phyloP scores from a whole-genome alignment of 64 coral and sea anemone genomes.

The Montipora sp. region DNA sequence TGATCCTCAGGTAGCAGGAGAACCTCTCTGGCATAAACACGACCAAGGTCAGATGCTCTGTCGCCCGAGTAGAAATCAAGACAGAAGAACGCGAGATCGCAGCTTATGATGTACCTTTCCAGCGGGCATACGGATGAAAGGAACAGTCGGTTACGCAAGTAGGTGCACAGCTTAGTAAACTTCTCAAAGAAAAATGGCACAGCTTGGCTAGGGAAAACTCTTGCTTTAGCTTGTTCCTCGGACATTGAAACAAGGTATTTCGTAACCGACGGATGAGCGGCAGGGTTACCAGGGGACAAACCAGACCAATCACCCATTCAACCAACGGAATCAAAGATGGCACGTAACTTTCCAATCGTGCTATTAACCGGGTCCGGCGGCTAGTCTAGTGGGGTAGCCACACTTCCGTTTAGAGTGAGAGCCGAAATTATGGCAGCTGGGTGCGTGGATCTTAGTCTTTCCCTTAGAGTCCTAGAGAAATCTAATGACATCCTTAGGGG shows the following conservation, averaged over 20 bases:
- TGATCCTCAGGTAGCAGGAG: background rate
- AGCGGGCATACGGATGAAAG: background rate
- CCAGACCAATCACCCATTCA: background rate
- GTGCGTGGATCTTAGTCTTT: background rate
- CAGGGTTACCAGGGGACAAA: slow-evolving; percentile 36
- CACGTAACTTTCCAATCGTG: slow-evolving; percentile 22
- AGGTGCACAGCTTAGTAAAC: slow-evolving; percentile 25
- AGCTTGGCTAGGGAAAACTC: slow-evolving; percentile 42
- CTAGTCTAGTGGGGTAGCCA: slow-evolving; percentile 10
- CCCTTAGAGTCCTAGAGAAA: slow-evolving; percentile 4
- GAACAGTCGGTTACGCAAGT: background rate
- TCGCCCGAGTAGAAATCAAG: slow-evolving; percentile 63
- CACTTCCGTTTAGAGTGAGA: background rate
- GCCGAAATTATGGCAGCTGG: slow-evolving; percentile 1
- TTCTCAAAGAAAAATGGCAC: slow-evolving; percentile 60
- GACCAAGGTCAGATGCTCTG: slow-evolving; percentile 40
- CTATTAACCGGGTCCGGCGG: slow-evolving; percentile 22
- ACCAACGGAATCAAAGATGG: slow-evolving; percentile 9
- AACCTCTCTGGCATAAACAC: slow-evolving; percentile 13
- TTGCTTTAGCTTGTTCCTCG: slow-evolving; percentile 59
- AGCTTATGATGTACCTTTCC: background rate
- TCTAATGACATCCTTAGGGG: background rate
- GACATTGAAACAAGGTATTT: slow-evolving; percentile 13
- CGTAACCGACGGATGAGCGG: slow-evolving; percentile 7
- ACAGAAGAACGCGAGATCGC: slow-evolving; percentile 52